Base-by-base conservation (phyloP, 2,797 vertebrate genomes). In the Astyanax mexicanus region DNA sequence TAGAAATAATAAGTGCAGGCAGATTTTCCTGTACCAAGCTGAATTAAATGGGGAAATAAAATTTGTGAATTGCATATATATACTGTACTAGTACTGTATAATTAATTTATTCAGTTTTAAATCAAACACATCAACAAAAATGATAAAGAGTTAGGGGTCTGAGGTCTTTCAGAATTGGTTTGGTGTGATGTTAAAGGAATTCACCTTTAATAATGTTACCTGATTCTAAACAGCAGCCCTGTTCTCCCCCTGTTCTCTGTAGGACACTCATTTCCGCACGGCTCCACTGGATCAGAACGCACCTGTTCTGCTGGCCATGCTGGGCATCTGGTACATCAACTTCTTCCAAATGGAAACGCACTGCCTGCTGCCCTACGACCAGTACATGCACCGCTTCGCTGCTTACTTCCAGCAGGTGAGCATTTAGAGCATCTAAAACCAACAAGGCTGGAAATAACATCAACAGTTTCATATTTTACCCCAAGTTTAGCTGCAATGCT, bases 351-450 rank as follows among this genome's bases (percentile, higher is more conserved):
- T 94, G 1, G 98, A 99, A 88, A 98, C 97, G 0, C 98, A 99
- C 0, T 95, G 95, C 17, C 88, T 99, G 85, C 91, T 99, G 84
- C 97, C 98, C 62, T 99, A 99, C 0, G 98, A 99, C 88, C 98
- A 99, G 88, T 99, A 98, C 89, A 94, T 99, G 94, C 97, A 98
- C 83, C 96, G 97, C 75, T 99, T 99, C n/a, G 94, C 97, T 0
- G 98, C 97, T 12, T 99, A 99, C 86, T 99, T 99, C 89, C 98
- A 99, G 83, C 98, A 99, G 97, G 98, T 98, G 80, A 75, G 85
- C 45, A 17, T 11, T 17, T 12, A 25, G 2, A 1, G 27, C 29
- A 32, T 5, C 29, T 5, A 32, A 32, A n/a, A n/a, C n/a, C n/a
- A n/a, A 0, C n/a, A n/a, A 1, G 1, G 7, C 1, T 40, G 6